Base-by-base conservation (phyloP, 2,888 invertebrate genomes). In the Diaperis boleti region DNA sequence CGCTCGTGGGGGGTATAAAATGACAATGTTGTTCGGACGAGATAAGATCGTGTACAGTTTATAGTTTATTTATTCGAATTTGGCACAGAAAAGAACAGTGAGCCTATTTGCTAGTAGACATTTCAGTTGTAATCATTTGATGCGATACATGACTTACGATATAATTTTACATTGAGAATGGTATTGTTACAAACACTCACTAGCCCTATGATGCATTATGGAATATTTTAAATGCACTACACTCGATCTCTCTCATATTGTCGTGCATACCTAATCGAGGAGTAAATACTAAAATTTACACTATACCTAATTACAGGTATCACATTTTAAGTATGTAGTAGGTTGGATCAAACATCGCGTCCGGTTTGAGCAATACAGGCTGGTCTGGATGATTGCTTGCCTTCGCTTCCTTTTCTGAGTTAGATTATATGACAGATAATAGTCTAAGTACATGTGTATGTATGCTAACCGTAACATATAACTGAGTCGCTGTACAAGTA, bases 51-150 rank as follows among this genome's bases (percentile, higher is more conserved):
- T 70, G 76, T 79, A 77, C 18, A 54, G 54, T 54, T 54, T 75
- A 77, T 76, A 76, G 71, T 78, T 79, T 79, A 76, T 78, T 79
- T 71, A 67, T 78, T 78, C 76, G 75, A 81, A 78, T 82, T 82
- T 82, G 82, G 82, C 82, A 82, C 82, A 82, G 79, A 79, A 81
- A 76, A 76, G 72, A 81, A 81, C 80, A 81, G 78, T 81, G 81
- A 82, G 80, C 79, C 79, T 81, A 80, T 78, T 73, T 73, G 72
- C 79, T 79, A 81, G 74, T 76, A 74, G 74, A 74, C 72, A 75
- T 73, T 76, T 73, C 71, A 70, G 71, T 75, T 74, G 69, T 73
- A 72, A 73, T 66, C 77, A 76, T 76, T 75, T 76, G 75, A 62
- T 63, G 54, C 74, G 74, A 78, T 79, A 78, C 76, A 79, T 72